phyloP scores from a whole-genome alignment of 2,888 invertebrate genomes.

The Amblyteles armatorius region DNA sequence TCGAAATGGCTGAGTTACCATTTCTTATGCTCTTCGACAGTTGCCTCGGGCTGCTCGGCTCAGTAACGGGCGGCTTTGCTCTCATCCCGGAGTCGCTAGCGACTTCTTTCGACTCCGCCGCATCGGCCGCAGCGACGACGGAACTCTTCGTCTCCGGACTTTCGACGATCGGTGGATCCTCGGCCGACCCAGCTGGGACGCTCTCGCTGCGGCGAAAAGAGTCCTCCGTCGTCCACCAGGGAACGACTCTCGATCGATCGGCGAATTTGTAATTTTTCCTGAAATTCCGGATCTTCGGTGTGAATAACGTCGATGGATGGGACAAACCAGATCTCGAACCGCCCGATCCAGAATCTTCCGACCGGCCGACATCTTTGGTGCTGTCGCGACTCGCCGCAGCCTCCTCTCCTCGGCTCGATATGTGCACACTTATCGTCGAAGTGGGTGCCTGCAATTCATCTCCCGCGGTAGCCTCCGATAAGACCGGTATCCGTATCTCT shows the following conservation, averaged over 20 bases:
- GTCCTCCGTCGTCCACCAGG: conserved; percentile 69
- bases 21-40: conserved; percentile 29
- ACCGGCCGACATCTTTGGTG: neutral
- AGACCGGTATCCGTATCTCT: conserved; percentile 71
- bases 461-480: conserved; percentile 5
- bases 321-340: conserved; percentile 18
- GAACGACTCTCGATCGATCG: conserved; percentile 45
- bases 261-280: neutral
- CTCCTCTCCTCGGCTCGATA: conserved; percentile 28
- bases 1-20: conserved; percentile 40
- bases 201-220: conserved; percentile 63
- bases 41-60: conserved; percentile 41
- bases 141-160: conserved; percentile 5
- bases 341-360: neutral
- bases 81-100: conserved; percentile 25
- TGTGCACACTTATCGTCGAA: conserved; percentile 57
- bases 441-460: conserved; percentile 3
- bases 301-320: conserved; percentile 9
- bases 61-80: conserved; percentile 22
- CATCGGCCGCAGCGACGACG: neutral
- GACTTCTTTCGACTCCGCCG: conserved; percentile 41
- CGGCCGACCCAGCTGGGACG: conserved; percentile 1
- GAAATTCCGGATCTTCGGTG: conserved; percentile 15
- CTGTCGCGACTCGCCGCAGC: neutral
- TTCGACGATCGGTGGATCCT: neutral